A percentile compares a stretch with the other conserved stretches of the same genome.
These are phyloP conservation scores for Trachymyrmex septentrionalis DNA, from an alignment of 1,140 invertebrate species.

Conservation along the genomic window DNA sequence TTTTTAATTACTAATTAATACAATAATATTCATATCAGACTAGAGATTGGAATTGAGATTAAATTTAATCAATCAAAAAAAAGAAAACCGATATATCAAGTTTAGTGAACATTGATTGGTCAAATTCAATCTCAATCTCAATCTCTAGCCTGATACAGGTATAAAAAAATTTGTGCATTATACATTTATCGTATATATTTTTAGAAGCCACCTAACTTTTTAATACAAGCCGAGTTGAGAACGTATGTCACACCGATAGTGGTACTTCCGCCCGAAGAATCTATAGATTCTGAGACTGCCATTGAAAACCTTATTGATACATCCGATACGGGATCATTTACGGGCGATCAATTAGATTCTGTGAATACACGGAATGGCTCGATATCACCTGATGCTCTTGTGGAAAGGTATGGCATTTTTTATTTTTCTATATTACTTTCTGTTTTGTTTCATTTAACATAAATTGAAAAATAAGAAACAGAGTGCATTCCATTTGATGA, in stretches of 20 bases:
- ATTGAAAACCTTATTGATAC: constrained; percentile 92
- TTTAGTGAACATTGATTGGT: too few relatives aligned
- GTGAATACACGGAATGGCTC: constrained; percentile 86
- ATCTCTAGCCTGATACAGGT: too few relatives aligned
- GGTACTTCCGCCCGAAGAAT: constrained; percentile 92
- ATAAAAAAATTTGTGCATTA: constrained; percentile 16
- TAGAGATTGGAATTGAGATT: too few relatives aligned
- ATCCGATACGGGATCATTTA: constrained; percentile 88
- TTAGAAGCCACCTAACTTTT: constrained; percentile 97
- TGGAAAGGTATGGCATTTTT: constrained; percentile 85
- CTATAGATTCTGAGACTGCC: constrained; percentile 87
- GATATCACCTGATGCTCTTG: constrained; percentile 87
- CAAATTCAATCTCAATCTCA: too few relatives aligned
- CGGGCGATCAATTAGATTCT: constrained; percentile 86
- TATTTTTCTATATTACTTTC: neutral
- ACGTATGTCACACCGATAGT: constrained; percentile 98
- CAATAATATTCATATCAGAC: neutral
- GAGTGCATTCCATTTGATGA: too few relatives aligned
- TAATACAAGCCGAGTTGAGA: constrained; percentile 96
- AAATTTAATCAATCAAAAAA: too few relatives aligned
- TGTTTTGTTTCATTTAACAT: too few relatives aligned
- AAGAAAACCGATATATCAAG: too few relatives aligned
- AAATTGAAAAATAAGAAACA: too few relatives aligned
- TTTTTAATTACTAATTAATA: constrained; percentile 12
- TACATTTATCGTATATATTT: constrained; percentile 74